Percentiles rank a stretch among this genome's conserved stretches.
Conservation (phyloP, 2,888 invertebrate genomes). For the Amphipyra tragopoginis region DNA sequence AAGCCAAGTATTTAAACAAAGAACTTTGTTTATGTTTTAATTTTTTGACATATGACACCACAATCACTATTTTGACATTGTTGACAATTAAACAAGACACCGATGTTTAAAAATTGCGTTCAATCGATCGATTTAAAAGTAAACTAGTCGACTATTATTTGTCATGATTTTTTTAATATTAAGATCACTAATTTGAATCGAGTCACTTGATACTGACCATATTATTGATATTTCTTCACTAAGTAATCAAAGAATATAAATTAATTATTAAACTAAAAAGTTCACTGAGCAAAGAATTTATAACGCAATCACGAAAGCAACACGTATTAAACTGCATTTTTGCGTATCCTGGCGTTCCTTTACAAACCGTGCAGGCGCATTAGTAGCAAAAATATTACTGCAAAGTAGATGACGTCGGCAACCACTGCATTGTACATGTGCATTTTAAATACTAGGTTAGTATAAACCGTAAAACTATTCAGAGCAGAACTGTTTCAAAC, state of each 20-base stretch:
- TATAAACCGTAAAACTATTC: constrained; percentile 81
- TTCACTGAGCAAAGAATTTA: constrained; percentile 65
- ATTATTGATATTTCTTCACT: constrained; percentile 50
- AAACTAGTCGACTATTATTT: constrained; percentile 19
- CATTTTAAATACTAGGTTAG: constrained; percentile 86
- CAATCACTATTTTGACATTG: constrained; percentile 39
- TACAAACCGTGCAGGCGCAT: constrained; percentile 85
- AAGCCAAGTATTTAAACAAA: constrained; percentile 29
- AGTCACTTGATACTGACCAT: constrained; percentile 54
- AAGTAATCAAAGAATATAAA: constrained; percentile 57
- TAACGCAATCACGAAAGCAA: constrained; percentile 73
- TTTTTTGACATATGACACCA: constrained; percentile 29
- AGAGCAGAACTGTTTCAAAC: constrained; percentile 68
- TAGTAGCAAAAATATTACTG: constrained; percentile 88
- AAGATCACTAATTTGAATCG: not conserved
- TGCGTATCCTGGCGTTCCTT: constrained; percentile 77
- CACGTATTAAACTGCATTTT: constrained; percentile 83
- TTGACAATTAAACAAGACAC: constrained; percentile 39
- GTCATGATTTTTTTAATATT: not conserved
- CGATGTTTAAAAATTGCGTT: constrained; percentile 5
- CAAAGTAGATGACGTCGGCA: constrained; percentile 88
- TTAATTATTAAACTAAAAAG: constrained; percentile 35
- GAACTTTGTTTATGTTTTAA: constrained; percentile 23
- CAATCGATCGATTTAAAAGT: constrained; percentile 31
- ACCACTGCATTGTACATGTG: constrained; percentile 87